Evolutionary conservation across 1,140 invertebrate species (phyloP).

Genomic region (Drosophila pseudoananassae): DNA sequence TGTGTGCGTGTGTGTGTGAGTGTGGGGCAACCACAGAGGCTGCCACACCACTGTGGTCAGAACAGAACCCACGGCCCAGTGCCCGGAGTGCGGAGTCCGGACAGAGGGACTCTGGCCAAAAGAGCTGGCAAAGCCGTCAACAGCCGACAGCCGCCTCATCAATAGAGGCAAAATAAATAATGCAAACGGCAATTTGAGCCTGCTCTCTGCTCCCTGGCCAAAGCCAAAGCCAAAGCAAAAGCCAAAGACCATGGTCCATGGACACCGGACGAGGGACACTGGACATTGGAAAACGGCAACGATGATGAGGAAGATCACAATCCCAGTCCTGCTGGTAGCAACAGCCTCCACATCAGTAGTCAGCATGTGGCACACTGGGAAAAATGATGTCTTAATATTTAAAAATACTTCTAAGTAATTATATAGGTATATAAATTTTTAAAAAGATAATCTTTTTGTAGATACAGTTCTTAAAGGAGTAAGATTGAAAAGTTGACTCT

Average conservation of each 20-base stretch:
- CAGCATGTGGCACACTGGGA: slow-evolving; percentile 21
- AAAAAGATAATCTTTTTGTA: too few species aligned
- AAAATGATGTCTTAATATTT: too few species aligned
- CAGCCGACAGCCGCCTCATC: slow-evolving; percentile 63
- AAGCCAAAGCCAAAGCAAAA: neutral
- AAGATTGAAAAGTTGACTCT: too few species aligned
- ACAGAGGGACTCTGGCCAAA: neutral
- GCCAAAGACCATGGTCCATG: slow-evolving; percentile 6
- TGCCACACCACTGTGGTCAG: slow-evolving; percentile 22
- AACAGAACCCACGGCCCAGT: slow-evolving; percentile 1
- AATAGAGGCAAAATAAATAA: slow-evolving; percentile 81
- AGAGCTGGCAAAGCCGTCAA: slow-evolving; percentile 34
- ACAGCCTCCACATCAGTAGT: slow-evolving; percentile 4
- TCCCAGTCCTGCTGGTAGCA: slow-evolving; percentile 32
- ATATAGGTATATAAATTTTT: too few species aligned
- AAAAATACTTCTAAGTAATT: neutral
- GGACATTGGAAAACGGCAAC: slow-evolving; percentile 19
- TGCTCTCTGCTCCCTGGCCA: slow-evolving; percentile 26
- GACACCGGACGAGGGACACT: slow-evolving; percentile 3
- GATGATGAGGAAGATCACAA: slow-evolving; percentile 43
- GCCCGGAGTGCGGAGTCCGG: neutral
- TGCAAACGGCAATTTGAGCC: slow-evolving; percentile 82
- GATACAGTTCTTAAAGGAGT: too few species aligned
- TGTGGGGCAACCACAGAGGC: slow-evolving; percentile 37
- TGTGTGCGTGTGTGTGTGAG: slow-evolving; percentile 12